These are phyloP conservation scores for Marmota flaviventris DNA, from an alignment of 2,113 vertebrate genomes.

Conservation along the genomic window DNA sequence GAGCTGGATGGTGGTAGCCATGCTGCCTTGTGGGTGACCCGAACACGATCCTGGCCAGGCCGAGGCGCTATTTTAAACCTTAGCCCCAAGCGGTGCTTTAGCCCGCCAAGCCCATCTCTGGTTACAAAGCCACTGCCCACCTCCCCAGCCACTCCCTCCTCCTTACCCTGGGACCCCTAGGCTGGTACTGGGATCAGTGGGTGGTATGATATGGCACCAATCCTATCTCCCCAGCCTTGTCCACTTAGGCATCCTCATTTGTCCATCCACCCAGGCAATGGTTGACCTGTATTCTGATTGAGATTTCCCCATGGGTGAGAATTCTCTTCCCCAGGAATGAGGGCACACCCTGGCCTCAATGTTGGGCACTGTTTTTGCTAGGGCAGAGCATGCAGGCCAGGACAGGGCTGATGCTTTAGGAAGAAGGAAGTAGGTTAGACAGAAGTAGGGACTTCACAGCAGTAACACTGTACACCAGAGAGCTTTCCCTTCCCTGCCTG, in stretches of 20 bases:
- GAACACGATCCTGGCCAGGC: conserved; percentile 70
- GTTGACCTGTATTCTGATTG: neutral
- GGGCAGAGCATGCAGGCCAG: neutral
- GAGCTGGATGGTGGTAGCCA: conserved; percentile 61
- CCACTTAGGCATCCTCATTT: neutral
- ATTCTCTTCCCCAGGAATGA: neutral
- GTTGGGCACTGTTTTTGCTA: neutral
- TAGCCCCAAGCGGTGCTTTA: conserved; percentile 58
- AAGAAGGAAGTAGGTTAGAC: conserved; percentile 51
- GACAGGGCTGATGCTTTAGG: neutral
- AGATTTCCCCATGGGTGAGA: neutral
- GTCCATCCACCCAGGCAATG: neutral
- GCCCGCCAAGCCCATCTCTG: conserved; percentile 57
- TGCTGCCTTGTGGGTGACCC: conserved; percentile 68
- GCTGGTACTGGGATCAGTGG: neutral
- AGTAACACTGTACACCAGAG: neutral
- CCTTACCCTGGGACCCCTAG: neutral
- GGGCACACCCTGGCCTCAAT: neutral
- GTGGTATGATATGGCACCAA: neutral
- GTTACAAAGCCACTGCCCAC: conserved; percentile 71
- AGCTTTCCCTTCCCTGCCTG: conserved; percentile 12
- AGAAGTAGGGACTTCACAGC: conserved; percentile 33
- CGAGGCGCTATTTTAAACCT: conserved; percentile 77
- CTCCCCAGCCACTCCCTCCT: neutral
- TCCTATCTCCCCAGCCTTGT: neutral